A percentile compares a stretch with the other conserved stretches of the same genome.
These are phyloP conservation scores for Pseudochromis fuscus DNA, from an alignment of 2,797 vertebrate species.

Conservation along the genomic window DNA sequence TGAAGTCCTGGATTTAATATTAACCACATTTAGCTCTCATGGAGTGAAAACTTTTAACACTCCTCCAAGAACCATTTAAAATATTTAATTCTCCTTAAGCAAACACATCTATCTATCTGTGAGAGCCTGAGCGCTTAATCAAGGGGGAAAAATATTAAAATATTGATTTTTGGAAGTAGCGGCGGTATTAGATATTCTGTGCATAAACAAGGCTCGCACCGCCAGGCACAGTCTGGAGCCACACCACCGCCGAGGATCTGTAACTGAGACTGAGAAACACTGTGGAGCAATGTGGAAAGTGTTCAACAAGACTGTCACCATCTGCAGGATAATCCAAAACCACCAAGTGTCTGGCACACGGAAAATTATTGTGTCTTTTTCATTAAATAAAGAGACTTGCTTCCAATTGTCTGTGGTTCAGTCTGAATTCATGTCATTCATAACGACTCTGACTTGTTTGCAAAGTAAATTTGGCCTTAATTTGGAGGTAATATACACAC, in stretches of 20 bases:
- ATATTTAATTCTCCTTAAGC: conserved; percentile 51
- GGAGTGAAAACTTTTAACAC: conserved; percentile 39
- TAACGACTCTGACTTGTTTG: conserved; percentile 34
- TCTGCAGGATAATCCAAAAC: conserved; percentile 76
- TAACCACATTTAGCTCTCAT: conserved; percentile 54
- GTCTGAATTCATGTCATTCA: conserved; percentile 50
- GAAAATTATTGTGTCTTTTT: conserved; percentile 65
- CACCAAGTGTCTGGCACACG: conserved; percentile 69
- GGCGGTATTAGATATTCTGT: conserved; percentile 37
- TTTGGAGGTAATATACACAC: conserved; percentile 47
- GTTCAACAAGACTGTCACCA: conserved; percentile 73
- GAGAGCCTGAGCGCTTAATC: conserved; percentile 49
- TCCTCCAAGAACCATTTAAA: conserved; percentile 50
- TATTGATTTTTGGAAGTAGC: conserved; percentile 35
- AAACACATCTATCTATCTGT: conserved; percentile 52
- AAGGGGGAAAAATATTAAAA: conserved; percentile 32
- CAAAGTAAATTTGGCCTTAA: conserved; percentile 38
- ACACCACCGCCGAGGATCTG: conserved; percentile 57
- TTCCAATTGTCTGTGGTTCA: conserved; percentile 65
- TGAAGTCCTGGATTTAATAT: conserved; percentile 60
- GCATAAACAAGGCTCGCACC: conserved; percentile 67
- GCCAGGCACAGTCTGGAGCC: conserved; percentile 39
- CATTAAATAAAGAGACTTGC: conserved; percentile 53
- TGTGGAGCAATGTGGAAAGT: conserved; percentile 67
- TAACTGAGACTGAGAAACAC: conserved; percentile 66